Base-by-base conservation (phyloP, 2,113 vertebrate species). In the Oceanites oceanicus region DNA sequence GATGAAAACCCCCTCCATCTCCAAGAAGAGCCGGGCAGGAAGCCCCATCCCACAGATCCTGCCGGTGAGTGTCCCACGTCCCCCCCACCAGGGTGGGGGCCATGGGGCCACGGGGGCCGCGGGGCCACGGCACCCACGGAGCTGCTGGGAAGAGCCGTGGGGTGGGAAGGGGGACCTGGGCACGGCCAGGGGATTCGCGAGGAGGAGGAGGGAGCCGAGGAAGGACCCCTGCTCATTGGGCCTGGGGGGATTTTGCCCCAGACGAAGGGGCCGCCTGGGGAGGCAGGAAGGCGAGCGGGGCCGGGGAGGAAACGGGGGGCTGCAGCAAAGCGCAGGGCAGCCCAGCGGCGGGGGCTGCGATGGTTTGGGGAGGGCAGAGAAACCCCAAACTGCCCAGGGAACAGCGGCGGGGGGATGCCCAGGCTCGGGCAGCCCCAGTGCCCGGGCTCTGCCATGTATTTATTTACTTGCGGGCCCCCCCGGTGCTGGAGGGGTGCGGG, bases 1-100 rank as follows among this genome's bases (percentile, higher is more conserved):
- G 56, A 99, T 99, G 47, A 99, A 99, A 97, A 99, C 99, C 27
- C 99, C 99, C 13, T 99, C 99, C 73, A 99, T 99, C 98, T 99
- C 99, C 26, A 99, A 99, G 98, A 99, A 99, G 97, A 99, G 98
- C 97, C 97, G 99, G 91, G 98, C 99, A 86, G 99, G 99, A 98
- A 99, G 98, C 97, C 99, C 99, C 11, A 96, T 98, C 96, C 98
- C 99, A 1, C 99, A 98, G 96, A 97, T 85, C 40, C 66, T 96
- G 30, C 98, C 97, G 90, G 99, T 99, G 98, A 99, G 99, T 98
- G 56, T 29, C 16, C 38, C 2, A 2, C 1, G 11, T 14, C n/a
- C 7, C 3, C 20, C 36, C 4, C 7, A 13, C 44, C 9, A 18
- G 19, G 25, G 10, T 6, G 21, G 47, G 53, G 27, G 36, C 29